Base-by-base conservation (phyloP, 2,888 invertebrate genomes). In the Thecocarcelia acutangulata region DNA sequence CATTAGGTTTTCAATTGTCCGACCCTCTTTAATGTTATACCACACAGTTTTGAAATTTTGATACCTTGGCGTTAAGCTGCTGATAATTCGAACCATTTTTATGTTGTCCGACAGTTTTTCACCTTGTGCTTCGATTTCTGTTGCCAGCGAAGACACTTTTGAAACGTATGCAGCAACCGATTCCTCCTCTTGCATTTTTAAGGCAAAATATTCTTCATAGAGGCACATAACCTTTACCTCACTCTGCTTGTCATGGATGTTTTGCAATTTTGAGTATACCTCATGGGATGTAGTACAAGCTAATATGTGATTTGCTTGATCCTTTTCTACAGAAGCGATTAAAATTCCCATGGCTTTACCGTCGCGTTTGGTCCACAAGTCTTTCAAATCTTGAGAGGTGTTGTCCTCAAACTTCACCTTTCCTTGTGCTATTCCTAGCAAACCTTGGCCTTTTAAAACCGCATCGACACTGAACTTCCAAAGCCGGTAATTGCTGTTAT, bases 91-190 rank as follows among this genome's bases (percentile, higher is more conserved):
- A n/a, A n/a, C n/a, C n/a, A n/a, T n/a, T n/a, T n/a, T n/a, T n/a
- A n/a, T n/a, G n/a, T n/a, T n/a, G n/a, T n/a, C n/a, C n/a, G n/a
- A n/a, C n/a, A n/a, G n/a, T n/a, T n/a, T n/a, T n/a, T n/a, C n/a
- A n/a, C n/a, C n/a, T n/a, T 84, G 79, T 46, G 78, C 61, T 61
- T 83, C 84, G 13, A n/a, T n/a, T n/a, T 83, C 82, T 9, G 77
- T 42, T 50, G 83, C 78, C 21, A 84, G 42, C 40, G 72, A 73
- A 21, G 69, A 63, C 66, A 76, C 17, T 6, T 3, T 28, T 3
- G 28, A 28, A 28, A 6, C 28, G 6, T 4, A 28, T 6, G 28
- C 28, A 4, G 59, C 46, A 12, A 74, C 72, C 1, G 69, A 76
- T 61, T 75, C 70, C 48, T 73, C 66, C 40, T 82, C 82, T 9